Conservation (phyloP, 2,113 vertebrate genomes). For the Rhipidura dahli region DNA sequence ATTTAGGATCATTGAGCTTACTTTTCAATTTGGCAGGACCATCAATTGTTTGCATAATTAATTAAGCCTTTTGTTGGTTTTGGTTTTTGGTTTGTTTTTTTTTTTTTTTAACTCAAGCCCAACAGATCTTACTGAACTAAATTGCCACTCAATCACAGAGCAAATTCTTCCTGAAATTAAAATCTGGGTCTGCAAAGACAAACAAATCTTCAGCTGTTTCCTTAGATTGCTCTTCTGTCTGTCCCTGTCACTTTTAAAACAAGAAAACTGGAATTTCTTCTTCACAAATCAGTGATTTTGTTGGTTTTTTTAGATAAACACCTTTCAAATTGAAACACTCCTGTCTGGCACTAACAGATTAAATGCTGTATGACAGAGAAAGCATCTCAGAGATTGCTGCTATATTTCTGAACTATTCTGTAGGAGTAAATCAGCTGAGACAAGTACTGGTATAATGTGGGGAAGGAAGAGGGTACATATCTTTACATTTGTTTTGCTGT, state of each 20-base stretch:
- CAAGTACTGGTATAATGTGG: neutral
- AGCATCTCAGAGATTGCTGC: neutral
- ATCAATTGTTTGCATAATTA: constrained; percentile 63
- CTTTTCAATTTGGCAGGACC: constrained; percentile 44
- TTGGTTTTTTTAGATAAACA: neutral
- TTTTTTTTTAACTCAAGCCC: neutral
- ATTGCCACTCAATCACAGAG: constrained; percentile 41
- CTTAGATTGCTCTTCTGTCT: constrained; percentile 10
- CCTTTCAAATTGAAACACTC: constrained; percentile 19
- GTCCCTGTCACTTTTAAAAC: neutral
- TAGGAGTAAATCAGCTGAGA: neutral
- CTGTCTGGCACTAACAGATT: neutral
- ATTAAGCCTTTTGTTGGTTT: constrained; percentile 19
- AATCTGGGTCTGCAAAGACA: neutral
- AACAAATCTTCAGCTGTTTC: neutral
- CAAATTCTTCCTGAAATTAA: constrained; percentile 66
- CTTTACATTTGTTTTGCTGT: neutral
- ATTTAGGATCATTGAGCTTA: constrained; percentile 67
- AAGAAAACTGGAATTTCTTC: neutral
- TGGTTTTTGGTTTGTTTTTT: too few relatives aligned
- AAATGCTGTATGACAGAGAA: neutral
- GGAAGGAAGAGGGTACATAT: neutral
- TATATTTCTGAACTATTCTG: neutral
- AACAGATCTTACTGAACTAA: constrained; percentile 25
- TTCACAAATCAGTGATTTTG: neutral